Percentiles rank a stretch among this genome's conserved stretches.
phyloP scores from a whole-genome alignment of 2,113 vertebrate genomes.

The Pangasianodon gigas region DNA sequence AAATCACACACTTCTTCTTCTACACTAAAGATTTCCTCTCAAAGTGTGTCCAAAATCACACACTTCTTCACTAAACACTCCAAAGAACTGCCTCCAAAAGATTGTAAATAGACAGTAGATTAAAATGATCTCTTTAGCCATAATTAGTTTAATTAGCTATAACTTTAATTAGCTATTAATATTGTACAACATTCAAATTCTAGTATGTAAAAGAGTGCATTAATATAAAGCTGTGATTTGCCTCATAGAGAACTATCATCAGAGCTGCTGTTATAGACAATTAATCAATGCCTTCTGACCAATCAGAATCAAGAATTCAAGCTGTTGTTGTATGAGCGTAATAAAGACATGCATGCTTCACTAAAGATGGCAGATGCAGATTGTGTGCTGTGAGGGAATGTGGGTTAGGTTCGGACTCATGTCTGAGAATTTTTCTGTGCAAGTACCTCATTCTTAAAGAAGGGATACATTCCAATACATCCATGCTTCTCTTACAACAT shows the following conservation, averaged over 20 bases:
- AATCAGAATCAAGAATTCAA: neutral
- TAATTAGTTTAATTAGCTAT: no score
- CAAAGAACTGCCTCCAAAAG: neutral
- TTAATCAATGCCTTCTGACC: neutral
- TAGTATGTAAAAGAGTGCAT: no score
- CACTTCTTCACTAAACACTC: neutral
- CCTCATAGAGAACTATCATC: no score
- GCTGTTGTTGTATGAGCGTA: neutral
- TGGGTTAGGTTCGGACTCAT: neutral
- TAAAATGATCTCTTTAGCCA: no score
- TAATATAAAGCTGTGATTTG: no score
- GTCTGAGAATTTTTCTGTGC: neutral
- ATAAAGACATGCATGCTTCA: neutral
- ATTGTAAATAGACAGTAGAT: neutral
- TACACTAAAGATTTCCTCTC: no score
- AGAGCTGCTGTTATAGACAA: no score
- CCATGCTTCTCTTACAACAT: neutral
- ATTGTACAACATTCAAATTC: no score
- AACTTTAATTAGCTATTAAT: no score
- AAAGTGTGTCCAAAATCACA: no score
- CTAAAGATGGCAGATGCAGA: neutral
- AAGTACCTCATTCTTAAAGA: neutral
- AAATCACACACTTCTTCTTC: no score
- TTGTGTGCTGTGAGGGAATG: neutral
- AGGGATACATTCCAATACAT: neutral